A percentile compares a stretch with the other conserved stretches of the same genome.
Evolutionary conservation across 2,113 vertebrate genomes (phyloP).

Genomic region (Serinus canaria): DNA sequence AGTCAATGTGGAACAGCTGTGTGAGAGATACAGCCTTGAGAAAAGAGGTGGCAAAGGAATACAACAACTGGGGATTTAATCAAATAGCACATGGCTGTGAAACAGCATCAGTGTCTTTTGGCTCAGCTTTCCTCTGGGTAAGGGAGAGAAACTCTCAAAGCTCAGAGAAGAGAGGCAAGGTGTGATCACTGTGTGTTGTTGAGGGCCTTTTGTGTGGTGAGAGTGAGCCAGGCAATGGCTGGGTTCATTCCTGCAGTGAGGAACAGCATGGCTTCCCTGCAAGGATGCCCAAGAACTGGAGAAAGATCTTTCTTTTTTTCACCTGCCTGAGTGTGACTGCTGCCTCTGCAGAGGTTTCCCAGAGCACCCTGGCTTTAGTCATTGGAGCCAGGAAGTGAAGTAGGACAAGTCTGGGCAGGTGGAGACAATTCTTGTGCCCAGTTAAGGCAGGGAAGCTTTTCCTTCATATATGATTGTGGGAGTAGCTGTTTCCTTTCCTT

Average conservation of each 20-base stretch:
- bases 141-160: not conserved
- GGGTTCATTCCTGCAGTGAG: not conserved
- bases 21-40: constrained; percentile 48
- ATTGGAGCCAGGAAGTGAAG: not conserved
- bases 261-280: not conserved
- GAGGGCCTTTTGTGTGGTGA: not conserved
- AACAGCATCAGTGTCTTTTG: not conserved
- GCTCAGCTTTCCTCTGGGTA: not conserved
- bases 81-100: not conserved
- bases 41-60: constrained; percentile 45
- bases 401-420: not conserved
- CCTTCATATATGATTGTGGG: not conserved
- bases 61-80: constrained; percentile 15
- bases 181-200: not conserved
- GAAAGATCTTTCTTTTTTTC: not conserved
- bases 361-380: not conserved
- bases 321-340: not conserved
- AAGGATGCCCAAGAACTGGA: not conserved
- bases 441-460: not conserved
- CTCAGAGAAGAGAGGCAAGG: not conserved
- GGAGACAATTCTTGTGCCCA: not conserved
- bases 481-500: not conserved
- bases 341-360: not conserved
- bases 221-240: not conserved
- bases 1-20: constrained; percentile 57